Percentiles rank a stretch among this genome's conserved stretches.
phyloP scores from a whole-genome alignment of 2,113 vertebrate genomes.

The Lampris incognitus region DNA sequence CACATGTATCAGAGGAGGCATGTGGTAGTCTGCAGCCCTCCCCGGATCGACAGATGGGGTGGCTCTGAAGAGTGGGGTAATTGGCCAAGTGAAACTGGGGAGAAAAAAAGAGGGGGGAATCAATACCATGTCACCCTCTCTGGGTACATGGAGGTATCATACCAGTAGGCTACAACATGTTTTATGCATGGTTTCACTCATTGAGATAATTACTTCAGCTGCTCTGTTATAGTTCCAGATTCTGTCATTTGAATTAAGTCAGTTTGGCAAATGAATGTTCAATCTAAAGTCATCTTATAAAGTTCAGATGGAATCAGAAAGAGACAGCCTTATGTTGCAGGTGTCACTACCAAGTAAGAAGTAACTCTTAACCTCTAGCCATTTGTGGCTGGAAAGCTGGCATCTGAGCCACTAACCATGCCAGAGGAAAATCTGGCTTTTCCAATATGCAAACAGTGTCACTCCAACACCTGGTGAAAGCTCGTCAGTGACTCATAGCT shows the following conservation, averaged over 20 bases:
- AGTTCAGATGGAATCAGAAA: constrained; percentile 16
- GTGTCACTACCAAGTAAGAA: constrained; percentile 40
- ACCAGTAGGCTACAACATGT: neutral
- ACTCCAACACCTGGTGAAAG: constrained; percentile 42
- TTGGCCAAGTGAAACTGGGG: too few relatives aligned
- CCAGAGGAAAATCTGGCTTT: constrained; percentile 56
- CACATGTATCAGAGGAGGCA: too few relatives aligned
- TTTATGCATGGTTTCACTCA: neutral
- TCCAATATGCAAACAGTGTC: constrained; percentile 61
- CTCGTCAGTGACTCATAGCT: constrained; percentile 38
- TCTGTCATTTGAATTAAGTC: constrained; percentile 10
- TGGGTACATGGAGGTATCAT: neutral
- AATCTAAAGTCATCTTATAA: neutral
- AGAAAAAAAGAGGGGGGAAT: neutral
- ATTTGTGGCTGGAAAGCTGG: constrained; percentile 28
- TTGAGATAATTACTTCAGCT: neutral
- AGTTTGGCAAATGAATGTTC: constrained; percentile 26
- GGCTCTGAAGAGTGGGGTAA: too few relatives aligned
- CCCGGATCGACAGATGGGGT: too few relatives aligned
- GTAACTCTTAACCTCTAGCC: constrained; percentile 25
- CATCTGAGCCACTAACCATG: constrained; percentile 51
- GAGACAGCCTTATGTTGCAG: constrained; percentile 26
- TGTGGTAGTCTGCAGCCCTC: too few relatives aligned
- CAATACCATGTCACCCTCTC: neutral
- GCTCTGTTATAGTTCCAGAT: neutral